Percentiles rank a stretch among this genome's conserved stretches.
Conservation (phyloP, 2,888 invertebrate genomes). For the Rhopalosiphum nymphaeae region DNA sequence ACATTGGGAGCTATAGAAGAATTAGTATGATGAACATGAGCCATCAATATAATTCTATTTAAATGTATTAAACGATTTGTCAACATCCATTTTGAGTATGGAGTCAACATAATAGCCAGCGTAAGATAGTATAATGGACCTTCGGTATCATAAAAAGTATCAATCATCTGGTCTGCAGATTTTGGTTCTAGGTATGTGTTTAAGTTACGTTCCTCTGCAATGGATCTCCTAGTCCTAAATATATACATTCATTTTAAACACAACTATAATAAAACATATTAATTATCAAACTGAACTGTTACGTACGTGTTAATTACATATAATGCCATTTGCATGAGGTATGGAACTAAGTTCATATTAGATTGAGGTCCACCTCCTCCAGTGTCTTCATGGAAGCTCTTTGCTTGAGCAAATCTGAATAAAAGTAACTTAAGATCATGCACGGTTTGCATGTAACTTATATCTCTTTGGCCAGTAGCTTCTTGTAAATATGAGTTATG, state of each 20-base stretch:
- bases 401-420: constrained; percentile 90
- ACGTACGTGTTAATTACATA: constrained; percentile 91
- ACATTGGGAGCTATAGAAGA: constrained; percentile 70
- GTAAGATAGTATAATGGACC: constrained; percentile 91
- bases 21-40: constrained; percentile 80
- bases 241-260: neutral
- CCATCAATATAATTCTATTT: constrained; percentile 81
- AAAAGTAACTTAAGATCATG: constrained; percentile 94
- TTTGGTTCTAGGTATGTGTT: constrained; percentile 79
- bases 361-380: constrained; percentile 97
- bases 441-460: constrained; percentile 84
- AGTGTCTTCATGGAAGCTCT: constrained; percentile 97
- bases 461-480: constrained; percentile 75
- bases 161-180: constrained; percentile 78
- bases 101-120: constrained; percentile 83
- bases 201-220: constrained; percentile 84
- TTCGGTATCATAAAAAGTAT: constrained; percentile 90
- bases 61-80: constrained; percentile 80
- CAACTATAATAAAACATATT: neutral
- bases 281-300: neutral
- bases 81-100: constrained; percentile 81
- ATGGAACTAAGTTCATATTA: constrained; percentile 96
- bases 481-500: constrained; percentile 87
- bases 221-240: constrained; percentile 78
- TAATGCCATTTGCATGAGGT: constrained; percentile 92